A percentile compares a stretch with the other conserved stretches of the same genome.
These are phyloP conservation scores for Zonotrichia leucophrys DNA, from an alignment of 2,113 vertebrate species.

Conservation along the genomic window DNA sequence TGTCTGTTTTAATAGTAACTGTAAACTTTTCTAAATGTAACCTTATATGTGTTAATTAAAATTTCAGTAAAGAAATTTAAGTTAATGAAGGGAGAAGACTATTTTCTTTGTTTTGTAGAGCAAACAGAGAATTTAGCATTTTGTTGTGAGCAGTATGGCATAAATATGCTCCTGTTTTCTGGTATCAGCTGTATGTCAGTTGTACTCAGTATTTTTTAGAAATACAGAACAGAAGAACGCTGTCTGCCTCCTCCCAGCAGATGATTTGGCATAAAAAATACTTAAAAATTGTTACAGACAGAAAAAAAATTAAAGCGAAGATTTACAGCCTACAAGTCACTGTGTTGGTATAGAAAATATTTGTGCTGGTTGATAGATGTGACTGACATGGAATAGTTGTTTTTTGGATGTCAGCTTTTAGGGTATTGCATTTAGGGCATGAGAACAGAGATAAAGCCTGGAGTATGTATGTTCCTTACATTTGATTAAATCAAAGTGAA, in stretches of 20 bases:
- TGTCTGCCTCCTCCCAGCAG: not conserved
- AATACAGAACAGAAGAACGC: not conserved
- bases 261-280: not conserved
- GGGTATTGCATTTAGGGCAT: not conserved
- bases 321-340: not conserved
- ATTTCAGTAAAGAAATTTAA: not conserved
- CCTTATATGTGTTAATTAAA: not conserved
- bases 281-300: not conserved
- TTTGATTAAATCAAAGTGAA: not conserved
- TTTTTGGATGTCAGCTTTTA: not conserved
- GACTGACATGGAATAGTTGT: not conserved
- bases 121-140: not conserved
- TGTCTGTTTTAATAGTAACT: not conserved
- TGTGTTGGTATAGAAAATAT: not conserved
- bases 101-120: not conserved
- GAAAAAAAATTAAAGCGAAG: not conserved
- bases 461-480: not conserved
- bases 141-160: not conserved
- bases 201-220: not conserved
- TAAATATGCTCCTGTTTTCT: not conserved
- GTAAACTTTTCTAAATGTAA: not conserved
- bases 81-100: not conserved
- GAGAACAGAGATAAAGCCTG: not conserved
- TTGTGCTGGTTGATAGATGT: not conserved
- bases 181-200: fast-evolving